Base-by-base conservation (phyloP, 2,797 vertebrate genomes). In the Falco biarmicus region DNA sequence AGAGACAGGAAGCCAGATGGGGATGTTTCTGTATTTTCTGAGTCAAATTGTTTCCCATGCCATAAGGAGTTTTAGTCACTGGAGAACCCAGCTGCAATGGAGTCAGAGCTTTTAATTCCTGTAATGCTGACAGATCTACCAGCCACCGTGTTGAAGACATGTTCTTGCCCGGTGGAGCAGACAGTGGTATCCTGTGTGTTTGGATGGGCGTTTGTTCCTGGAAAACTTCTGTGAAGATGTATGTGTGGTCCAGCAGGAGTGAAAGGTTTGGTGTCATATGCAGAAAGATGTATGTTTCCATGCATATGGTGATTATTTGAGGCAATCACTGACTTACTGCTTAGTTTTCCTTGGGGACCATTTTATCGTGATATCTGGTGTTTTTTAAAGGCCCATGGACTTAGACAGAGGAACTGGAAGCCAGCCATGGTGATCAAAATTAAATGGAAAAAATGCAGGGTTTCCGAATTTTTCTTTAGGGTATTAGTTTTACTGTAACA, bases 1-100 rank as follows among this genome's bases (percentile, higher is more conserved):
- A 84, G 24, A 95, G 95, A 95, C 75, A 90, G 96, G 93, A 95
- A 96, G 78, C 75, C 90, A 92, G 93, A 92, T 89, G 92, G 78
- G 74, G 88, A 87, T 61, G 43, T 92, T 90, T 90, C 93, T 94
- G 74, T 93, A 22, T 93, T 95, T 96, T 91, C 84, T 14, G 57
- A 83, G 60, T 95, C 56, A 71, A 71, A 84, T 89, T 93, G 48
- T 77, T 94, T 95, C 92, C 89, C 60, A 57, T 90, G 84, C 88
- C 90, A 6, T 70, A 60, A 95, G 81, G 71, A 83, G 63, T 87
- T 95, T 61, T 10, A 51, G 53, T 68, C 94, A 80, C 94, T 60
- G 81, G 94, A 95, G 95, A 34, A 11, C 41, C 74, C 86, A 95
- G 88, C 84, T 97, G 96, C 1, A 19, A 80, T 78, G 80, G 88